These are phyloP conservation scores for Hestina assimilis DNA, from an alignment of 1,140 invertebrate species.

Conservation along the genomic window DNA sequence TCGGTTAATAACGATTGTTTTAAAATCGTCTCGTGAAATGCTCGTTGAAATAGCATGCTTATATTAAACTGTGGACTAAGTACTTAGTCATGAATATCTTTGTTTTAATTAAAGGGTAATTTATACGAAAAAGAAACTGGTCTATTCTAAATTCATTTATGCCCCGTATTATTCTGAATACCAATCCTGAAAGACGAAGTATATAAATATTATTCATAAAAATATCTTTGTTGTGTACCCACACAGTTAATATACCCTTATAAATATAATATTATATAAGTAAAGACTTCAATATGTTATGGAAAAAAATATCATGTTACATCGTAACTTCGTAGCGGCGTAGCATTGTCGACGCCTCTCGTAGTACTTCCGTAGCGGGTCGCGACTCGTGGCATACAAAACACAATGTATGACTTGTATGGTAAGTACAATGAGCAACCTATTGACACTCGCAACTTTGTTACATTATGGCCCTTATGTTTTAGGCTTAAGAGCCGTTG, in stretches of 20 bases:
- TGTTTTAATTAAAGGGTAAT: no score
- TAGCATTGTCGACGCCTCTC: slow-evolving; percentile 22
- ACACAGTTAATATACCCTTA: no score
- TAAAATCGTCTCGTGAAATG: not conserved
- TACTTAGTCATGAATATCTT: not conserved
- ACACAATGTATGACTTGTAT: slow-evolving; percentile 21
- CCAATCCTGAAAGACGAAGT: no score
- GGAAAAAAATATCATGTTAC: slow-evolving; percentile 7
- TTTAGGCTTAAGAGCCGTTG: not conserved
- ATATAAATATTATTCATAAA: no score
- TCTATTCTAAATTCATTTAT: no score
- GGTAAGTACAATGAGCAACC: slow-evolving; percentile 1
- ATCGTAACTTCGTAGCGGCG: slow-evolving; percentile 13
- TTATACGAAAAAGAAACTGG: no score
- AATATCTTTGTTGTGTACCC: no score
- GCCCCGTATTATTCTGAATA: no score
- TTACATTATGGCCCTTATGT: slow-evolving; percentile 4
- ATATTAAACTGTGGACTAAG: not conserved
- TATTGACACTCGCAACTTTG: slow-evolving; percentile 5
- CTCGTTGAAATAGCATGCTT: not conserved
- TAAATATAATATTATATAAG: no score
- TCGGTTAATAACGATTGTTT: slow-evolving; percentile 13
- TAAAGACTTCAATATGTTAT: slow-evolving; percentile 13
- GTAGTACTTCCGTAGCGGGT: slow-evolving; percentile 26
- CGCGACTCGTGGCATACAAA: slow-evolving; percentile 26